phyloP scores from a whole-genome alignment of 2,888 invertebrate genomes.

The Caenorhabditis virilis region DNA sequence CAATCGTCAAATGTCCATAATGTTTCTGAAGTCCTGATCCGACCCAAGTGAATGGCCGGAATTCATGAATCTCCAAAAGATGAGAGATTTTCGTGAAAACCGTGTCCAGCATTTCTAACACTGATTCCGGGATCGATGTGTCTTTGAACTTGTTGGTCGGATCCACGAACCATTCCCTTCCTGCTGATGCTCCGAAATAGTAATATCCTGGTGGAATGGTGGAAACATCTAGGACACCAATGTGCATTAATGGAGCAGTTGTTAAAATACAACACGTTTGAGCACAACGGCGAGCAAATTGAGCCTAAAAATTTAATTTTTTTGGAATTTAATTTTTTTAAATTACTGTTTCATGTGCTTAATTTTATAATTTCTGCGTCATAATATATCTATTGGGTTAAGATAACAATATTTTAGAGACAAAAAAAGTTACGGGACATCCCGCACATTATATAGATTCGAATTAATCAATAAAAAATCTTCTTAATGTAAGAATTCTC shows the following conservation, averaged over 20 bases:
- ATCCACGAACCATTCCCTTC: constrained; percentile 68
- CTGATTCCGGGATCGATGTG: constrained; percentile 55
- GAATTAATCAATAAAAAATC: no score
- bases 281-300: constrained; percentile 67
- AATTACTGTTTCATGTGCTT: no score
- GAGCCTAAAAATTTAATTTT: constrained; percentile 57
- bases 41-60: constrained; percentile 65
- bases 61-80: constrained; percentile 59
- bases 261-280: constrained; percentile 68
- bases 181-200: constrained; percentile 68
- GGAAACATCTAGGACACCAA: constrained; percentile 54
- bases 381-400: no score
- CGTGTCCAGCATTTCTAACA: constrained; percentile 60
- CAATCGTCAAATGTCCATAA: constrained; percentile 67
- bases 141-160: constrained; percentile 68
- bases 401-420: no score
- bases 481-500: no score
- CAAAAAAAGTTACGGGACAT: no score
- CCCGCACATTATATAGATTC: no score
- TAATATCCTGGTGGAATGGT: constrained; percentile 61
- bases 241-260: constrained; percentile 67
- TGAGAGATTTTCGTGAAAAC: constrained; percentile 56
- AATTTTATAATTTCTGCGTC: no score
- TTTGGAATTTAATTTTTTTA: no score
- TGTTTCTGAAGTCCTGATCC: constrained; percentile 68